phyloP scores from a whole-genome alignment of 2,113 vertebrate species.

The Plestiodon gilberti region DNA sequence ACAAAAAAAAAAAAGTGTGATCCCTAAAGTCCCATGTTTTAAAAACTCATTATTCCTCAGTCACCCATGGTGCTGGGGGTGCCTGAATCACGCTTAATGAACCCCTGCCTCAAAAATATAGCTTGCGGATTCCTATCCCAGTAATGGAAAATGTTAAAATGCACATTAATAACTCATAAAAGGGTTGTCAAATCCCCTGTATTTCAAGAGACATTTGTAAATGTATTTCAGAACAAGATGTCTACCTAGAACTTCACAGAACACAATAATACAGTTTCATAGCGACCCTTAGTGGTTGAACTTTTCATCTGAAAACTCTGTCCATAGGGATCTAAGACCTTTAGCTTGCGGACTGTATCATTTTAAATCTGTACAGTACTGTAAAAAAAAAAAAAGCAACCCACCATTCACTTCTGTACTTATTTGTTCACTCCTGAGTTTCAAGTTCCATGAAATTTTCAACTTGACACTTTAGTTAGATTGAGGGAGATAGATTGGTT shows the following conservation, averaged over 20 bases:
- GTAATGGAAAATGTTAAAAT: not conserved
- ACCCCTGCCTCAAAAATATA: not conserved
- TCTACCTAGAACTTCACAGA: not conserved
- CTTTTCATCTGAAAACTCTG: not conserved
- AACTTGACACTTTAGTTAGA: not conserved
- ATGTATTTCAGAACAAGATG: not conserved
- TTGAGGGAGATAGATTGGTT: not conserved
- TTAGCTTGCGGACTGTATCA: not conserved
- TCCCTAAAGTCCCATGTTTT: not conserved
- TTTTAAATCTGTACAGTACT: not conserved
- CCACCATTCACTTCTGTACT: not conserved
- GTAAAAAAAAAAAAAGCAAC: not conserved
- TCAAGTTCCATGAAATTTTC: not conserved
- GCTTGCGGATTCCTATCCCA: not conserved
- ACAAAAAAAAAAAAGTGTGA: not conserved
- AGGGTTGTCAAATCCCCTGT: not conserved
- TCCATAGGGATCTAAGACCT: not conserved
- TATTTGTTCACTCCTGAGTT: not conserved
- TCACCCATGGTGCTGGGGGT: not conserved
- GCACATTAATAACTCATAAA: not conserved
- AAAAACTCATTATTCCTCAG: not conserved
- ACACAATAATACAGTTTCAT: not conserved
- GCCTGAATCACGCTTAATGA: not conserved
- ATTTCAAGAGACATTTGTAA: not conserved
- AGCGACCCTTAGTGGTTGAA: conserved; percentile 36